Conservation (phyloP, 2,113 vertebrate genomes). For the Daboia siamensis region DNA sequence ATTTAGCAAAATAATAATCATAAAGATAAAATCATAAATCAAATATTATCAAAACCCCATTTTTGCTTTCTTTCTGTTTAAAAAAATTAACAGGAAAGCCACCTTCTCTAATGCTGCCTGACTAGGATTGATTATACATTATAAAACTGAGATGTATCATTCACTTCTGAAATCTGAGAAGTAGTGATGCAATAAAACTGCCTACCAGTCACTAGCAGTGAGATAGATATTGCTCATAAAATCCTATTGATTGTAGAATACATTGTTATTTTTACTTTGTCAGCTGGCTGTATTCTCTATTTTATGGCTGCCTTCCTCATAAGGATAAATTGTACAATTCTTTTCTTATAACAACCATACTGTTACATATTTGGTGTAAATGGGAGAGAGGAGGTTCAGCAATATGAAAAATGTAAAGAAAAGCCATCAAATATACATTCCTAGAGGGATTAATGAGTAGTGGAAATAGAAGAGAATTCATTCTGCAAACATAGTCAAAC, state of each 20-base stretch:
- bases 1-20: not conserved
- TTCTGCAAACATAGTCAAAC: not conserved
- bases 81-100: not conserved
- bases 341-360: not conserved
- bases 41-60: not conserved
- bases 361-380: not conserved
- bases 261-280: constrained; percentile 13
- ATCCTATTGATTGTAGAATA: not conserved
- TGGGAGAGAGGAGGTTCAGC: not conserved
- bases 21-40: not conserved
- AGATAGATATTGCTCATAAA: constrained; percentile 1
- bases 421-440: not conserved
- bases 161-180: constrained; percentile 10
- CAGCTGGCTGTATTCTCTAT: not conserved
- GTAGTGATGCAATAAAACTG: constrained; percentile 1
- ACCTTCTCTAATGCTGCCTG: not conserved
- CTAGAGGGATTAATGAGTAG: not conserved
- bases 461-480: not conserved
- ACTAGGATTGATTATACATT: constrained; percentile 4
- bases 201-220: constrained; percentile 4
- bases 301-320: not conserved
- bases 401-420: not conserved
- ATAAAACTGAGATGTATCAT: not conserved
- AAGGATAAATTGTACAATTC: not conserved
- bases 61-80: not conserved